These are phyloP conservation scores for Sinocyclocheilus grahami DNA, from an alignment of 2,113 vertebrate genomes.

Conservation along the genomic window DNA sequence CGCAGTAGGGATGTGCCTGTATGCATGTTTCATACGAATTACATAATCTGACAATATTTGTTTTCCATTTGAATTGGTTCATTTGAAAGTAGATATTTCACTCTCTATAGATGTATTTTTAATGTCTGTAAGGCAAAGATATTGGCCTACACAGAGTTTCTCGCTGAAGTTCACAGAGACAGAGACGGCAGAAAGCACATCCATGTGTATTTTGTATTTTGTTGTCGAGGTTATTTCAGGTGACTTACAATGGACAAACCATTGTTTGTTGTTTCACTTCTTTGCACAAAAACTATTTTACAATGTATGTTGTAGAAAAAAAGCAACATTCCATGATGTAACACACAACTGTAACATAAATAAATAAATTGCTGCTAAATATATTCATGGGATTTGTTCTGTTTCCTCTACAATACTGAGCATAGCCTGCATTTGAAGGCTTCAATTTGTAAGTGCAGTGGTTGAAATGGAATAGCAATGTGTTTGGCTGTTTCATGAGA, in stretches of 20 bases:
- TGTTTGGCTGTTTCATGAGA: conserved; percentile 71
- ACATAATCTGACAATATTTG: no score
- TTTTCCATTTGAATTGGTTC: no score
- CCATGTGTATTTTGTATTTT: background rate
- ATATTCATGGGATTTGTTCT: conserved; percentile 62
- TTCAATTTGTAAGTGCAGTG: conserved; percentile 66
- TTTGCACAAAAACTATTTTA: conserved; percentile 34
- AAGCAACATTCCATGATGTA: conserved; percentile 47
- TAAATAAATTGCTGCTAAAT: conserved; percentile 59
- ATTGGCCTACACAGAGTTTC: no score
- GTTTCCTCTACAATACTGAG: conserved; percentile 57
- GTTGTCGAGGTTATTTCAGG: conserved; percentile 39
- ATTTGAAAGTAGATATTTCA: no score
- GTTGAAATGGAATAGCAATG: conserved; percentile 69
- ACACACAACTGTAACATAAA: conserved; percentile 54
- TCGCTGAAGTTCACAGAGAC: no score
- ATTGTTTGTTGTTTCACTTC: conserved; percentile 52
- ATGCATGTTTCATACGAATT: no score
- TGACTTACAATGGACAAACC: background rate
- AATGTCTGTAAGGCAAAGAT: no score
- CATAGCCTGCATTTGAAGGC: conserved; percentile 61
- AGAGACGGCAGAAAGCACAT: background rate
- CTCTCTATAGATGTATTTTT: no score
- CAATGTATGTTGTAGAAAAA: conserved; percentile 42
- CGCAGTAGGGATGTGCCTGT: no score